Evolutionary conservation across 2,113 vertebrate genomes (phyloP).

Genomic region (Microtus oregoni): DNA sequence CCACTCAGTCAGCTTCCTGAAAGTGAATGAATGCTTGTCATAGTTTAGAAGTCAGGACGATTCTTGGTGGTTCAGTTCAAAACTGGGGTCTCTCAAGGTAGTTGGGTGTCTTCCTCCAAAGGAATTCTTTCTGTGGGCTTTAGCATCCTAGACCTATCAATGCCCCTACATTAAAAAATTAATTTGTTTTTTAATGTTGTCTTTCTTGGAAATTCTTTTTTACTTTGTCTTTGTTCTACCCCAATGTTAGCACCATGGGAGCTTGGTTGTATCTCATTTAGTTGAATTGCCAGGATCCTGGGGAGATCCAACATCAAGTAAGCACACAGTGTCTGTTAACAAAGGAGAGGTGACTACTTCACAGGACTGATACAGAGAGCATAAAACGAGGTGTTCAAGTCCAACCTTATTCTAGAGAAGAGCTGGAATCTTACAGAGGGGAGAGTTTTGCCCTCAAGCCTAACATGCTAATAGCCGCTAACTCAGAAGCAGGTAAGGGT

Average conservation of each 20-base stretch:
- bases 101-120: background rate
- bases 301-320: accelerated
- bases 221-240: background rate
- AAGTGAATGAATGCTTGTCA: background rate
- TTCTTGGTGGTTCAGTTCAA: accelerated
- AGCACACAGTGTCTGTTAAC: background rate
- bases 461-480: background rate
- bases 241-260: background rate
- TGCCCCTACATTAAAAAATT: background rate
- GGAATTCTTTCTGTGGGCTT: no score
- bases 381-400: accelerated
- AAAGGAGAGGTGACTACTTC: background rate
- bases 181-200: background rate
- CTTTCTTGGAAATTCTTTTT: background rate
- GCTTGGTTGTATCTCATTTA: background rate
- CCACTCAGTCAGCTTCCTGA: background rate
- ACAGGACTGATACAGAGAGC: accelerated
- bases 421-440: background rate
- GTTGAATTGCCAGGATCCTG: background rate
- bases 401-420: background rate
- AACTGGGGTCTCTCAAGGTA: background rate
- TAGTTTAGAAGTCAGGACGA: background rate
- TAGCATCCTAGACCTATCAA: no score
- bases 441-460: background rate
- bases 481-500: background rate